phyloP scores from a whole-genome alignment of 2,888 invertebrate species.

The Trissolcus brochymenae region DNA sequence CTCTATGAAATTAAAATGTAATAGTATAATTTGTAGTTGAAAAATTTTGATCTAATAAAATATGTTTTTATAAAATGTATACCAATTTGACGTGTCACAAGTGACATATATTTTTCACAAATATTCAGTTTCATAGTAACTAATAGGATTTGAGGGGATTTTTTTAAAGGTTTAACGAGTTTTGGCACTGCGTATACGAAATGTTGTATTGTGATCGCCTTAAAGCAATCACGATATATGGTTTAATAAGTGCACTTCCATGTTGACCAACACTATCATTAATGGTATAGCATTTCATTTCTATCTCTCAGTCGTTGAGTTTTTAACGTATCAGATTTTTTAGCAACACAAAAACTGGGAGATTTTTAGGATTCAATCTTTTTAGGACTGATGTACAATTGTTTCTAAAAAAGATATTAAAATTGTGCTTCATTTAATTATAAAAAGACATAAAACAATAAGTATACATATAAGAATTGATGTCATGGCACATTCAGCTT shows the following conservation, averaged over 20 bases:
- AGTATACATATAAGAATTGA: too few species aligned
- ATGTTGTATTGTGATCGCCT: background rate
- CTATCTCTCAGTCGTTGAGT: constrained; percentile 28
- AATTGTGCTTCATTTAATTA: too few species aligned
- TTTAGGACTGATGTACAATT: too few species aligned
- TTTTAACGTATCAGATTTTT: constrained; percentile 3
- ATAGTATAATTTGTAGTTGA: too few species aligned
- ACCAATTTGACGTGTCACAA: too few species aligned
- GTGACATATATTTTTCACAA: too few species aligned
- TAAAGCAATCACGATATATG: background rate
- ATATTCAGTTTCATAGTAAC: background rate
- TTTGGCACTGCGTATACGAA: constrained; percentile 8
- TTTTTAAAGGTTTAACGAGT: constrained; percentile 7
- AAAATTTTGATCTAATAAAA: too few species aligned
- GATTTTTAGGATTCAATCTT: too few species aligned
- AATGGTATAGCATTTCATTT: constrained; percentile 29
- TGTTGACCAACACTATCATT: constrained; percentile 25
- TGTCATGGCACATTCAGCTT: constrained; percentile 3
- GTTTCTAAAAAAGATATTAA: too few species aligned
- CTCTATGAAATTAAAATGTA: too few species aligned
- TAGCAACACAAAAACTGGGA: too few species aligned
- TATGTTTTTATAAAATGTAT: too few species aligned
- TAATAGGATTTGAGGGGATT: background rate
- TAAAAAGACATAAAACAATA: background rate
- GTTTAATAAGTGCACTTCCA: constrained; percentile 34